Evolutionary conservation across 2,797 vertebrate species (phyloP).

Genomic region (Echeneis naucrates): DNA sequence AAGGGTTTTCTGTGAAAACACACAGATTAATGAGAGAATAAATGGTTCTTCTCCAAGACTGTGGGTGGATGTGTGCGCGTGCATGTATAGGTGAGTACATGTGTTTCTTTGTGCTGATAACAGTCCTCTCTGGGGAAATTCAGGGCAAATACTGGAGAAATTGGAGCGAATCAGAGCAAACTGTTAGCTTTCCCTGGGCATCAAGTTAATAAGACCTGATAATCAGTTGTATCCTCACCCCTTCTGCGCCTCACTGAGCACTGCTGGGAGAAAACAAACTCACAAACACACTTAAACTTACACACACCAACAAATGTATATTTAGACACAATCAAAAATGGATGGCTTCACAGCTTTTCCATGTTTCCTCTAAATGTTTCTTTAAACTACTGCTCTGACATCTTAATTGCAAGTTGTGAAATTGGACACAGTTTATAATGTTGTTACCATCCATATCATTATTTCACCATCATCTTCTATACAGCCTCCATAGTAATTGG

Average conservation of each 20-base stretch:
- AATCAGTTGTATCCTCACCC: constrained; percentile 46
- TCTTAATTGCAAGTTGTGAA: background rate
- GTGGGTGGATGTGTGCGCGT: background rate
- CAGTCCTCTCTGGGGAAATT: constrained; percentile 25
- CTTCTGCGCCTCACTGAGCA: constrained; percentile 7
- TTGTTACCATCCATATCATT: background rate
- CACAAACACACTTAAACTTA: constrained; percentile 4
- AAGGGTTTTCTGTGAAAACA: constrained; percentile 17
- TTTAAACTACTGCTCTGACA: constrained; percentile 1
- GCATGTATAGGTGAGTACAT: background rate
- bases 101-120: constrained; percentile 35
- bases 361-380: background rate
- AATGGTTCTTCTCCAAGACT: background rate
- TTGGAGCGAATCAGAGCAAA: constrained; percentile 34
- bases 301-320: constrained; percentile 7
- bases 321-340: background rate
- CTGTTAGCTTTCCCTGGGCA: constrained; percentile 30
- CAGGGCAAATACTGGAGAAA: constrained; percentile 19
- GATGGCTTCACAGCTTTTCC: too few species aligned
- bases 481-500: background rate
- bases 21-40: constrained; percentile 33
- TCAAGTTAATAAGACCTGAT: constrained; percentile 49
- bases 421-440: constrained; percentile 5
- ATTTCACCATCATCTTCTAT: background rate
- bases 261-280: constrained; percentile 23